Base-by-base conservation (phyloP, 2,113 vertebrate genomes). In the Pachycephala philippinensis region DNA sequence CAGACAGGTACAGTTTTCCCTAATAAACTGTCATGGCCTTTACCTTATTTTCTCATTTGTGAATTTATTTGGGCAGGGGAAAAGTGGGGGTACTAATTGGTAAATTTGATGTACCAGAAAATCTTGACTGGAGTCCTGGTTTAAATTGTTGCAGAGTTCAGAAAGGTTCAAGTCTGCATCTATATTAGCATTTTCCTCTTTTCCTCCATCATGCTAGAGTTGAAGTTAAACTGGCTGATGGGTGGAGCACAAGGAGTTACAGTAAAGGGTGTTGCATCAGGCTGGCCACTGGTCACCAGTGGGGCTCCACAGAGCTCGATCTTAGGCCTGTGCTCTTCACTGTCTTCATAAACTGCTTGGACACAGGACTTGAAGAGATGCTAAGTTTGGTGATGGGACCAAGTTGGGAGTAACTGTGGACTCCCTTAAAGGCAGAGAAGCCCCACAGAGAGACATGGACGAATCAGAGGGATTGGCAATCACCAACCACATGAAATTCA, bases 1-100 rank as follows among this genome's bases (percentile, higher is more conserved):
- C 93, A 92, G 95, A 94, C 71, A 97, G 96, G 96, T 97, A 97
- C 96, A 95, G 11, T 97, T 97, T 97, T 97, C 85, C 11, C 64
- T 95, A 98, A 98, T 98, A 98, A 98, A 98, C 95, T 96, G 70
- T 97, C 93, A 95, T 93, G 93, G 92, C 96, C 97, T 97, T 97
- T 85, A 96, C 35, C 12, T 70, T 66, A 15, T 27, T 57, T 82
- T 91, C 78, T 95, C 31, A 53, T 91, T 91, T 23, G 89, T 96
- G 78, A 85, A 28, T 97, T 93, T 92, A 45, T 76, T 95, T 69
- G 69, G 49, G 20, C 0, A 2, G 19, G 8, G 35, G 30, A 14
- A 30, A 22, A 26, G 27, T 45, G 19, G 11, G 45, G 4, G 2
- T 66, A 40, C 27, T 77, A 50, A 49, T 13, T 66, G 24, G 6